Evolutionary conservation across 2,113 vertebrate species (phyloP).

Genomic region (Nipponia nippon): DNA sequence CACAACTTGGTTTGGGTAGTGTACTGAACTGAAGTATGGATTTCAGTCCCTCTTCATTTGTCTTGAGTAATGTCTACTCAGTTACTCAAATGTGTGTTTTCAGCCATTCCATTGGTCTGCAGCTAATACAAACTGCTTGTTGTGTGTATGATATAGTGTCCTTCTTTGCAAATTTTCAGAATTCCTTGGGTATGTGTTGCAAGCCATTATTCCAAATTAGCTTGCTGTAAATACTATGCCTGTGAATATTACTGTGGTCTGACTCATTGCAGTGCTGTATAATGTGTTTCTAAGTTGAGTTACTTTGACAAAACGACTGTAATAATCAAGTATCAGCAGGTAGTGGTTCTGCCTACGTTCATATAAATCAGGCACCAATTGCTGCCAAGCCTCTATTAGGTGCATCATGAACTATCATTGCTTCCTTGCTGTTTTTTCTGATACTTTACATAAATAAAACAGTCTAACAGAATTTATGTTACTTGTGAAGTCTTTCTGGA

Average conservation of each 20-base stretch:
- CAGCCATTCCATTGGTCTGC: neutral
- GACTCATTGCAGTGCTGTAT: neutral
- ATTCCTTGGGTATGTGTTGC: neutral
- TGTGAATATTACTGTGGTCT: neutral
- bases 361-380: constrained; percentile 49
- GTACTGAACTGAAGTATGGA: neutral
- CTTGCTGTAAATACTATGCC: neutral
- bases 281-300: constrained; percentile 12
- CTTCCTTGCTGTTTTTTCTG: neutral
- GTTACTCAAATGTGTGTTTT: neutral
- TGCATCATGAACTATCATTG: neutral
- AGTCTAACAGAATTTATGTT: neutral
- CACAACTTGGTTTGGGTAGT: neutral
- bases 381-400: constrained; percentile 24
- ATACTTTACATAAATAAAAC: neutral
- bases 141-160: neutral
- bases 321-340: constrained; percentile 57
- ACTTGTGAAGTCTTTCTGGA: neutral
- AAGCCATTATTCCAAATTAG: neutral
- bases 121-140: neutral
- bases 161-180: neutral
- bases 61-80: neutral
- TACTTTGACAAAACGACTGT: constrained; percentile 26
- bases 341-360: constrained; percentile 11
- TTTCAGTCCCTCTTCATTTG: neutral